Evolutionary conservation across 2,888 invertebrate species (phyloP), one percentile per base, ranked within the genome.

Genomic region (Lithophane socia): DNA sequence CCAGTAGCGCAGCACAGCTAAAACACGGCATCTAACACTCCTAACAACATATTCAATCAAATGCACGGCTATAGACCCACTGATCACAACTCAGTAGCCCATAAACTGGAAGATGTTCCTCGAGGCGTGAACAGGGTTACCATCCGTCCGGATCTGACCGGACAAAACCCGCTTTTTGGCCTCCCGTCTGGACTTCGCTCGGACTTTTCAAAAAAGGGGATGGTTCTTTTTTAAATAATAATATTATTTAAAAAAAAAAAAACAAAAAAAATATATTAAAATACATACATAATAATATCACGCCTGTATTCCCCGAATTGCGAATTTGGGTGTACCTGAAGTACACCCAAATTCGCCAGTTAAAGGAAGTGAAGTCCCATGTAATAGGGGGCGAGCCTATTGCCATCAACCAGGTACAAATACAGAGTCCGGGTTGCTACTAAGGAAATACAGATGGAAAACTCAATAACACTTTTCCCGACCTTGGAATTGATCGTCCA

Each of bases 101-200:
- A 86, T 86, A 75, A 86, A 84, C 69, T 83, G 52, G 86, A 67
- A 75, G 84, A 68, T 21, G 71, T 42, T 84, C 86, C 86, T 87
- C 61, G 75, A 82, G 83, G 85, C 88, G 84, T 86, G 89, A 86
- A 87, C 74, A 77, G 86, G 63, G 63, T 63, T 63, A 63, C 37
- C 37, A 68, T 4, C 18, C 2, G 7, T 42, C 4, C 0, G 37
- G 12, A n/a, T 10, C 42, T 37, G 7, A 10, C 5, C 37, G 16
- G 21, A 12, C 29, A 47, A 49, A 13, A 12, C 21, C 13, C 10
- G 18, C 18, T 5, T 29, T 61, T 18, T 10, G 16, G 37, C 1
- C 60, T 29, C 16, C 3, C 54, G n/a, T 8, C 8, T 2, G 1
- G 9, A 9, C 3, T 18, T 52, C 8, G 18, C 8, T 16, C 18